Evolutionary conservation across 2,888 invertebrate genomes (phyloP).

Genomic region (Oasisia sp.): DNA sequence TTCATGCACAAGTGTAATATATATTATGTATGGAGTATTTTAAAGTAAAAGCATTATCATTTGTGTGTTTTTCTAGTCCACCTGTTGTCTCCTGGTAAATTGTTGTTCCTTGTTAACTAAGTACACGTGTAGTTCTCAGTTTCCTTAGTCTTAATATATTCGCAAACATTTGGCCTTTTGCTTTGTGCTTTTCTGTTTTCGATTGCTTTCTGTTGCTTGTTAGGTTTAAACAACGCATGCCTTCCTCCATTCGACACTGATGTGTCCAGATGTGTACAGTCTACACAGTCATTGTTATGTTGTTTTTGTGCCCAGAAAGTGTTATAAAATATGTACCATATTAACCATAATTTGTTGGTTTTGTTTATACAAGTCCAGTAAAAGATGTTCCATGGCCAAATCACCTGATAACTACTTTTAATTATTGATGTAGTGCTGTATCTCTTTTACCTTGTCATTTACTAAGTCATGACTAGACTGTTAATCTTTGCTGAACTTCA

Average conservation of each 20-base stretch:
- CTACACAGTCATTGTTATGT: neutral
- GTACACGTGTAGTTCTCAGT: neutral
- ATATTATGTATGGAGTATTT: too few relatives aligned
- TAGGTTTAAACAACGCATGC: neutral
- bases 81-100: neutral
- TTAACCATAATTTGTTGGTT: neutral
- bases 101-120: neutral
- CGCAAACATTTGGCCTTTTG: neutral
- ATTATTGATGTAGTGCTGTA: neutral
- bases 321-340: neutral
- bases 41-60: too few relatives aligned
- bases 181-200: neutral
- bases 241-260: neutral
- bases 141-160: neutral
- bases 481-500: too few relatives aligned
- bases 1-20: too few relatives aligned
- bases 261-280: neutral
- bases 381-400: neutral
- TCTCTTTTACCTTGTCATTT: neutral
- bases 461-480: too few relatives aligned
- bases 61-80: neutral
- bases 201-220: constrained; percentile 17
- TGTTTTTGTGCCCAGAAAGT: neutral
- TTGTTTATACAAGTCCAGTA: neutral
- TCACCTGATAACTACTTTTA: neutral